Evolutionary conservation across 2,113 vertebrate species (phyloP), one percentile per base, ranked within the genome.

Genomic region (Xenopus tropicalis): DNA sequence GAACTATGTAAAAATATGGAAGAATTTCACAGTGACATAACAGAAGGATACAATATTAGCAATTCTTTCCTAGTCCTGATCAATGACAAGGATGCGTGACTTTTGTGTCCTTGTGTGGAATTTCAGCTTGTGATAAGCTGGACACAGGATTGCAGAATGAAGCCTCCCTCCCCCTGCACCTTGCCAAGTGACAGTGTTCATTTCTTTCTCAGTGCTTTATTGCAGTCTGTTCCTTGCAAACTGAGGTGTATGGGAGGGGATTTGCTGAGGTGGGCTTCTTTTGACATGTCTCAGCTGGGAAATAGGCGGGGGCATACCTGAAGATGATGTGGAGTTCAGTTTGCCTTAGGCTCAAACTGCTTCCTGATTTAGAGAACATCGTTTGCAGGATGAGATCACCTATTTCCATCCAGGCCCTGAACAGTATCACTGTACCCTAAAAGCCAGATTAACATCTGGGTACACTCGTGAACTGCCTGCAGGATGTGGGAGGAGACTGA

Each of bases 281-380:
- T 20, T 51, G n/a, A 42, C 57, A 58, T 67, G 3, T 72, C 6
- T 63, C 52, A 25, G 48, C 51, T 68, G 37, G 57, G 67, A 65
- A 64, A n/a, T 20, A 67, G 24, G 21, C 58, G n/a, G 17, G 58
- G 52, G 71, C 77, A 75, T 46, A 58, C 23, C 5, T 37, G 29
- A 79, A 66, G 65, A 74, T 77, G 24, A 72, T 74, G 77, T 52
- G 24, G 68, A 69, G 72, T 78, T 77, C 75, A 80, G 59, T 22
- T 78, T 72, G 74, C 69, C 70, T 78, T 68, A 79, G 74, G 48
- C 72, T 74, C 57, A 19, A 68, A 69, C 72, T 61, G 72, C 65
- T 74, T 74, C 65, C 65, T 68, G 65, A 69, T 23, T 54, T 42
- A 65, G 52, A 68, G 61, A 59, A 42, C 22, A 68, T 43, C 68